Base-by-base conservation (phyloP, 2,113 vertebrate genomes). In the Tetraodon nigroviridis region DNA sequence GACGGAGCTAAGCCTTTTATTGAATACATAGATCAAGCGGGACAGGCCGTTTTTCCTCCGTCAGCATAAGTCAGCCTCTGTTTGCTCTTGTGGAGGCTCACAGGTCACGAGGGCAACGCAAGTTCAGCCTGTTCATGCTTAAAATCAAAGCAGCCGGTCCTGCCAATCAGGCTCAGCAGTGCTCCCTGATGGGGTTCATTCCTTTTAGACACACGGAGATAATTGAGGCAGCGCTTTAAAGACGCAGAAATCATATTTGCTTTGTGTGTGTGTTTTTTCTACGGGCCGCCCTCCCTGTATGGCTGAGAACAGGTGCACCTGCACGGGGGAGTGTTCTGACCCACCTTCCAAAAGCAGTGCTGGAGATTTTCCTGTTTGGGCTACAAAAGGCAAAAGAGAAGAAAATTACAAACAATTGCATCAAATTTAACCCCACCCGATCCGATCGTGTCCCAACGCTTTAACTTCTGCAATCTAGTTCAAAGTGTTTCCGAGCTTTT, bases 331-430 rank as follows among this genome's bases (percentile, higher is more conserved):
- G 57, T 41, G 47, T 16, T 16, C n/a, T 22, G 18, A 40, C 92
- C 86, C 92, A 98, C 96, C 95, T 93, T 87, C 96, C 96, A 75
- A 98, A 97, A 41, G 96, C 96, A 0, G 94, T 98, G 86, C 94
- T 97, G 64, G 96, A 92, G 75, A 98, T 98, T 87, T 97, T 98
- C 61, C 94, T 89, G 89, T 92, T 98, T 47, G 96, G 95, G 87
- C 96, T 98, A 60, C 48, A 88, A n/a, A 67, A 55, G 63, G 61
- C 32, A 37, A 37, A 37, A 50, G 41, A 73, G 19, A 21, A 51
- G 45, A 79, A 48, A 45, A n/a, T 45, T 55, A 62, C 49, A 37
- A n/a, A 32, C 59, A 27, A 27, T 6, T 27, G 24, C 40, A 42
- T 42, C 14, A 2, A 42, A 13, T 42, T 42, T 42, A 42, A 27